Percentiles rank a stretch among this genome's conserved stretches.
Conservation (phyloP, 2,888 invertebrate species). For the Drosophila paucipuncta region DNA sequence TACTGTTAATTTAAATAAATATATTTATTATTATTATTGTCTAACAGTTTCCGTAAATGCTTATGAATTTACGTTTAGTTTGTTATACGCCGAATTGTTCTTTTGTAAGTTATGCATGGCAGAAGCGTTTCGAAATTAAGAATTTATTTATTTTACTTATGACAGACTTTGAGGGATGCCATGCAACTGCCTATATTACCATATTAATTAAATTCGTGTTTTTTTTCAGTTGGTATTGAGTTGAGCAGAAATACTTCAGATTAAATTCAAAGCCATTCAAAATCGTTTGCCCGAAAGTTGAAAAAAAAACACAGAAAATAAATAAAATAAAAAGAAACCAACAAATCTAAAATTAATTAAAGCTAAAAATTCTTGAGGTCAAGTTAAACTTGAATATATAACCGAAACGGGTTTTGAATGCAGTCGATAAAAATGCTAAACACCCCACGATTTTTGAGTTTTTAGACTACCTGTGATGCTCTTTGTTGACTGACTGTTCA, state of each 20-base stretch:
- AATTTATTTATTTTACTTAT: neutral
- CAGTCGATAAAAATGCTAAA: slow-evolving; percentile 25
- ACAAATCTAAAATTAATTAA: slow-evolving; percentile 40
- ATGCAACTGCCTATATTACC: neutral
- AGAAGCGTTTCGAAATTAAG: neutral
- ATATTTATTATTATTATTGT: neutral
- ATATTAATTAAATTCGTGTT: neutral
- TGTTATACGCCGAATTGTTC: neutral
- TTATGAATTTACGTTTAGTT: neutral
- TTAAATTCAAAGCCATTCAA: slow-evolving; percentile 19
- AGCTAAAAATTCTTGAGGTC: slow-evolving; percentile 40
- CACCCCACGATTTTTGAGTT: slow-evolving; percentile 12
- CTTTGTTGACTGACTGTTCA: neutral
- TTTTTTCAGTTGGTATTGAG: neutral
- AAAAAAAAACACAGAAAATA: slow-evolving; percentile 4
- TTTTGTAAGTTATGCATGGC: neutral
- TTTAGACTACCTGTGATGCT: neutral
- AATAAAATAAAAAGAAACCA: slow-evolving; percentile 1
- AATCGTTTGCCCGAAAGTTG: slow-evolving; percentile 27
- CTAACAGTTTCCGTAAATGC: neutral
- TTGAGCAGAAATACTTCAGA: neutral
- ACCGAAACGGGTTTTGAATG: slow-evolving; percentile 40
- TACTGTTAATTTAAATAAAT: neutral
- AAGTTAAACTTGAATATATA: slow-evolving; percentile 19
- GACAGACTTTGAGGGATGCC: neutral